These are phyloP conservation scores for Dipodomys ordii DNA, from an alignment of 2,113 vertebrate species.

Conservation along the genomic window DNA sequence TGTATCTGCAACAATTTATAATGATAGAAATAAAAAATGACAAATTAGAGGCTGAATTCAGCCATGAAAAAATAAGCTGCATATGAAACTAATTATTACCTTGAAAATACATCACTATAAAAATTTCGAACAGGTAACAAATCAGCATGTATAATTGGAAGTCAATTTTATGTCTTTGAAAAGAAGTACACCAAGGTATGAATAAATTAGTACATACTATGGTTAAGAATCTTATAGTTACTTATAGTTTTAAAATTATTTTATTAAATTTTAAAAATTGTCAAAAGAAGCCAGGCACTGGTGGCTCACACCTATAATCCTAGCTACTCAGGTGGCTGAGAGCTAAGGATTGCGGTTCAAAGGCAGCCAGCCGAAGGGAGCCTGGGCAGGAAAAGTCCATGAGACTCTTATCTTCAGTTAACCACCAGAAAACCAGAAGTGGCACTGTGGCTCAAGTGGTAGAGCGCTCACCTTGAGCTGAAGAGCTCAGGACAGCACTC, in stretches of 20 bases:
- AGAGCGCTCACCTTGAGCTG: too few relatives aligned
- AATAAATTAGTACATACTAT: neutral
- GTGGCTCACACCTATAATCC: too few relatives aligned
- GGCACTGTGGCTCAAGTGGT: too few relatives aligned
- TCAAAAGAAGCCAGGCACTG: too few relatives aligned
- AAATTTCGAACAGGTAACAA: constrained; percentile 32
- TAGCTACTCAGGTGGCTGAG: too few relatives aligned
- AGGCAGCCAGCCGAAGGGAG: too few relatives aligned
- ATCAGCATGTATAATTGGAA: neutral
- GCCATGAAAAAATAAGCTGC: neutral
- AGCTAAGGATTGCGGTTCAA: too few relatives aligned
- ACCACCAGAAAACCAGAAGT: too few relatives aligned
- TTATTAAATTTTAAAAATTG: constrained; percentile 30
- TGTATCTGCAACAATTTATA: neutral
- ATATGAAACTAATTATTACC: constrained; percentile 39
- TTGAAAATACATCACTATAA: constrained; percentile 20
- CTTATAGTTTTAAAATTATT: neutral
- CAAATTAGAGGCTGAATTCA: constrained; percentile 39
- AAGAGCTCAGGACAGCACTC: too few relatives aligned
- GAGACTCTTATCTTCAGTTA: too few relatives aligned
- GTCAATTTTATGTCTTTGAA: constrained; percentile 21
- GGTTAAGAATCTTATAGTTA: too few relatives aligned
- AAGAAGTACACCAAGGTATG: neutral
- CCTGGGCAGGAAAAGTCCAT: too few relatives aligned
- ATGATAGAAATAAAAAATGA: constrained; percentile 12